Evolutionary conservation across 2,888 invertebrate species (phyloP), one percentile per base, ranked within the genome.

Genomic region (Eulithis prunata): DNA sequence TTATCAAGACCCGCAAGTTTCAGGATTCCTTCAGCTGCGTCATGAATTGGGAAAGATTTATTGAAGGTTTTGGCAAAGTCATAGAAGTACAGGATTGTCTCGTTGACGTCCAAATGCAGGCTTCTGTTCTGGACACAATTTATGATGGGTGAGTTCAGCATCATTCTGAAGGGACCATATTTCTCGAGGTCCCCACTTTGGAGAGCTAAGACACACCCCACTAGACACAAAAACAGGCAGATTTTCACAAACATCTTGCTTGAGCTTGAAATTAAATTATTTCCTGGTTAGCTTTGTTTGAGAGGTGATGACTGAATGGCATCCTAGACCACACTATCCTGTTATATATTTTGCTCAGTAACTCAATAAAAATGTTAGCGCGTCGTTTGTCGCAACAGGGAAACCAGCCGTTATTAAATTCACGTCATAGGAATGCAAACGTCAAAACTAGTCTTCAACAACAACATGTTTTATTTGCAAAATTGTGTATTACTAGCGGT

Each of bases 101-200:
- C 84, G 65, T 85, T 87, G 2, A 90, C 89, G 64, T 89, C 88
- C 2, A 90, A 76, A 43, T 88, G 71, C 2, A 87, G 73, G 32
- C 71, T 74, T 72, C 77, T 82, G 62, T 86, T 83, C 66, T 87
- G 89, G 28, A 81, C 74, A 79, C 91, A 91, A 83, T 90, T 89
- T 4, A 91, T 84, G 45, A 88, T 76, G 14, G 80, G 82, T 0
- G 88, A 89, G 49, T 78, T 79, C 14, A 91, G 68, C 2, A 82
- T 86, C 12, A 87, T 49, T 68, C 86, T 86, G 47, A 91, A 86
- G 0, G 90, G 91, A 69, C 91, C 91, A 75, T 86, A 90, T 68
- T 86, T 88, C 56, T 90, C 90, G 62, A 87, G 78, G 63, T 88
- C 89, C 0, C 86, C 86, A 7, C 85, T 78, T 0, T 83, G 83